Evolutionary conservation across 2,888 invertebrate genomes (phyloP).

Genomic region (Rhyacophila evoluta): DNA sequence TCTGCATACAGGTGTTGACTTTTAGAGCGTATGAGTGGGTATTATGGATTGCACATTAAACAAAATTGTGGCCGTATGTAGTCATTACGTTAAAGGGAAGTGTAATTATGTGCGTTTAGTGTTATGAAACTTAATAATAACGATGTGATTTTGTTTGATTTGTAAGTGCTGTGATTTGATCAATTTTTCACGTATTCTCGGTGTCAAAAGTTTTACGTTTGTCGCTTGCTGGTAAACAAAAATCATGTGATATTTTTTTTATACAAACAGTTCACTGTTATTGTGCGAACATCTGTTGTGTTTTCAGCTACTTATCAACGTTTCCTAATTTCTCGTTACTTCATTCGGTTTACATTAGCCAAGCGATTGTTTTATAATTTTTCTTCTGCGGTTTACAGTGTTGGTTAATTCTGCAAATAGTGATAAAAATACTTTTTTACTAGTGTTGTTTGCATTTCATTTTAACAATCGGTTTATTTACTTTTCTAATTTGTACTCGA

Average conservation of each 20-base stretch:
- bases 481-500: too few relatives aligned
- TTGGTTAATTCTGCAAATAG: not conserved
- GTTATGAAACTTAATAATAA: not conserved
- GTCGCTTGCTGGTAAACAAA: not conserved
- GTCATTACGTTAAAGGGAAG: not conserved
- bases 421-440: not conserved
- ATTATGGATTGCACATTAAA: not conserved
- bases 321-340: not conserved
- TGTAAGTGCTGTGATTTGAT: not conserved
- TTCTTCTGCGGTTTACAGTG: not conserved
- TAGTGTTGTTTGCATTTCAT: too few relatives aligned
- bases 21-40: not conserved
- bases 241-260: slow-evolving; percentile 10
- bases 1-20: not conserved
- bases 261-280: not conserved
- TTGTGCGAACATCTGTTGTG: not conserved
- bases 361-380: not conserved
- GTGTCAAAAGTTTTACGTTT: not conserved
- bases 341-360: not conserved
- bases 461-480: too few relatives aligned
- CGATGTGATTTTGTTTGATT: too few relatives aligned
- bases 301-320: not conserved
- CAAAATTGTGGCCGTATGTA: not conserved
- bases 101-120: not conserved
- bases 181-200: not conserved